phyloP scores from a whole-genome alignment of 2,888 invertebrate genomes.

The Caenorhabditis angaria region DNA sequence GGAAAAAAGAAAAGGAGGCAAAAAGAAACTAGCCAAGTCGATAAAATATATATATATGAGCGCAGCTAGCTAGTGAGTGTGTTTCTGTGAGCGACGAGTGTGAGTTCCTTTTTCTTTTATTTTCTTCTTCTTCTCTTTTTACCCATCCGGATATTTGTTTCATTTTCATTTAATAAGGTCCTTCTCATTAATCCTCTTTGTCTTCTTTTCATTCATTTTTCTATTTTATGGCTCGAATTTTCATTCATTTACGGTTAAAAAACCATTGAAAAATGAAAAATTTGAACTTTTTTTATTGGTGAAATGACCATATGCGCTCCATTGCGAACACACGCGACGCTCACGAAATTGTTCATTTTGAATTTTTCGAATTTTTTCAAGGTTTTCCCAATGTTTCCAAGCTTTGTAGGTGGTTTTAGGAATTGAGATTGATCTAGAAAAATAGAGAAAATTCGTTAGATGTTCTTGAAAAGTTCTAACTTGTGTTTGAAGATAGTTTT shows the following conservation, averaged over 20 bases:
- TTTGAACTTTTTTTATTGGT: not conserved
- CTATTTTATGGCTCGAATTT: not conserved
- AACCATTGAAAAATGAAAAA: not conserved
- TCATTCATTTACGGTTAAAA: not conserved
- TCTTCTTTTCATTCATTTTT: not conserved
- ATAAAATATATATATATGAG: conserved; percentile 43
- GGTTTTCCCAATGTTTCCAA: not conserved
- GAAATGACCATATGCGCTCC: conserved; percentile 22
- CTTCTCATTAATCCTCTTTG: not conserved
- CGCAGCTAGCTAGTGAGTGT: conserved; percentile 26
- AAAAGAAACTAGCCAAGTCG: conserved; percentile 24
- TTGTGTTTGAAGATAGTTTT: not conserved
- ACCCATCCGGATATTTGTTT: not conserved
- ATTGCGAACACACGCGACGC: conserved; percentile 18
- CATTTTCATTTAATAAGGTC: conserved; percentile 4
- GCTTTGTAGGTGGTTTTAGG: no score
- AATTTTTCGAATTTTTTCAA: conserved; percentile 9
- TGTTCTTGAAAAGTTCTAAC: not conserved
- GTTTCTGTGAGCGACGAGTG: conserved; percentile 22
- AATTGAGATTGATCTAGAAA: not conserved
- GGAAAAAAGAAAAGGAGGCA: conserved; percentile 3
- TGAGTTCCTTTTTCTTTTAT: conserved; percentile 11
- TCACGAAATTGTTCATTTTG: conserved; percentile 5
- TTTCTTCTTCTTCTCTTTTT: not conserved
- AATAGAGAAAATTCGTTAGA: not conserved